Conservation (phyloP, 2,888 invertebrate genomes). For the Microchrysa polita region DNA sequence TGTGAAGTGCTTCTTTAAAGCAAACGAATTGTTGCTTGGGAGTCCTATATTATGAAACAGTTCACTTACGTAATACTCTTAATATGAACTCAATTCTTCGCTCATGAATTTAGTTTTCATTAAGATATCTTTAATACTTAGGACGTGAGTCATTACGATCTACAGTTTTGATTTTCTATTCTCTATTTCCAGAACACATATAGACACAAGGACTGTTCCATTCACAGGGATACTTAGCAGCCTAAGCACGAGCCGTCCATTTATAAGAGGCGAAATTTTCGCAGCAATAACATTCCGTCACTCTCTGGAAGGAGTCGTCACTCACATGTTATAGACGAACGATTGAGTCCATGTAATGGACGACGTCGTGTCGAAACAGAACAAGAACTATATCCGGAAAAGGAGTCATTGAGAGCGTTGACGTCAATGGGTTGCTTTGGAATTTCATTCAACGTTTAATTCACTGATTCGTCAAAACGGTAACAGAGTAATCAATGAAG, state of each 20-base stretch:
- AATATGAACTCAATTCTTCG: too few species aligned
- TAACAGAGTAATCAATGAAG: not conserved
- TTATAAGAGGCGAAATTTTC: not conserved
- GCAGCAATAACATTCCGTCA: not conserved
- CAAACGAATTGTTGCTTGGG: too few species aligned
- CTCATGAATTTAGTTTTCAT: too few species aligned
- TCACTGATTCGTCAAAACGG: not conserved
- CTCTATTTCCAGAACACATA: conserved; percentile 21
- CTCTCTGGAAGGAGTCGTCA: not conserved
- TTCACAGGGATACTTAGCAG: conserved; percentile 13
- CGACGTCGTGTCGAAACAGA: not conserved
- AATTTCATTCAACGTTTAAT: not conserved
- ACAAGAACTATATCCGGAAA: conserved; percentile 17
- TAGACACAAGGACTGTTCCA: conserved; percentile 5
- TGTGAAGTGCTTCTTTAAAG: too few species aligned
- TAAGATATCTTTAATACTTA: too few species aligned
- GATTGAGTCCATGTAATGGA: not conserved
- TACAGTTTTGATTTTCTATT: not conserved
- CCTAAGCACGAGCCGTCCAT: conserved; percentile 36
- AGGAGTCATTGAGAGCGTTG: conserved; percentile 19
- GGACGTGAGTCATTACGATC: conserved; percentile 20
- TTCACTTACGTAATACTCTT: too few species aligned
- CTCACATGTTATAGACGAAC: not conserved
- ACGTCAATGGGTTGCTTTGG: conserved; percentile 36
- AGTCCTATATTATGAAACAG: too few species aligned